Evolutionary conservation across 2,113 vertebrate species (phyloP).

Genomic region (Barnardius zonarius): DNA sequence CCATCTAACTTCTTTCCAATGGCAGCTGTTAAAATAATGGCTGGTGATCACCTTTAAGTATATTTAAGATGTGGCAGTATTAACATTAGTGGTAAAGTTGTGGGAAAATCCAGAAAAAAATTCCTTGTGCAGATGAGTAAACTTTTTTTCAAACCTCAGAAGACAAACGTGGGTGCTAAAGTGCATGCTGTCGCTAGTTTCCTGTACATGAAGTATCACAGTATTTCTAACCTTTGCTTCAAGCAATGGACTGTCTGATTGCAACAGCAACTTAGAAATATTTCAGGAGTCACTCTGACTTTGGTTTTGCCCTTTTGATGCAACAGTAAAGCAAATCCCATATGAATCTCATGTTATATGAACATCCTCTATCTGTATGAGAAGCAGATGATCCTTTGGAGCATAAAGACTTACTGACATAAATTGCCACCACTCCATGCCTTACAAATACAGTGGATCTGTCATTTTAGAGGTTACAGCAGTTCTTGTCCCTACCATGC

Average conservation of each 20-base stretch:
- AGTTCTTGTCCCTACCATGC: not conserved
- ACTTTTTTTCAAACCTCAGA: not conserved
- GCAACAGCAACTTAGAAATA: not conserved
- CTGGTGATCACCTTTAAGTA: not conserved
- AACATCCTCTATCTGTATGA: not conserved
- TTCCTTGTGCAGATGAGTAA: not conserved
- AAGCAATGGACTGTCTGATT: not conserved
- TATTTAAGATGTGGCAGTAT: not conserved
- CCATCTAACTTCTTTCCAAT: not conserved
- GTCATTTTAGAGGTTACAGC: not conserved
- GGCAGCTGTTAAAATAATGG: conserved; percentile 6
- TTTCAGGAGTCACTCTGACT: not conserved
- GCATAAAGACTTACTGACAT: not conserved
- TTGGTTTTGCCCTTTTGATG: not conserved
- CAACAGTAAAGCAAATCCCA: not conserved
- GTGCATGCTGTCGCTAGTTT: not conserved
- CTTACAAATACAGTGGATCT: not conserved
- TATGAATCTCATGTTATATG: not conserved
- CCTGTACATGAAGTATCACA: not conserved
- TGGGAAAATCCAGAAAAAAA: not conserved
- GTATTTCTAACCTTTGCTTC: not conserved
- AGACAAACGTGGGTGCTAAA: not conserved
- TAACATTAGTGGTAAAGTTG: not conserved
- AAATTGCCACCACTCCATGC: not conserved
- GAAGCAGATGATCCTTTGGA: not conserved